Percentiles rank a stretch among this genome's conserved stretches.
These are phyloP conservation scores for Kryphioiulus occultus DNA, from an alignment of 2,888 invertebrate genomes.

Conservation along the genomic window DNA sequence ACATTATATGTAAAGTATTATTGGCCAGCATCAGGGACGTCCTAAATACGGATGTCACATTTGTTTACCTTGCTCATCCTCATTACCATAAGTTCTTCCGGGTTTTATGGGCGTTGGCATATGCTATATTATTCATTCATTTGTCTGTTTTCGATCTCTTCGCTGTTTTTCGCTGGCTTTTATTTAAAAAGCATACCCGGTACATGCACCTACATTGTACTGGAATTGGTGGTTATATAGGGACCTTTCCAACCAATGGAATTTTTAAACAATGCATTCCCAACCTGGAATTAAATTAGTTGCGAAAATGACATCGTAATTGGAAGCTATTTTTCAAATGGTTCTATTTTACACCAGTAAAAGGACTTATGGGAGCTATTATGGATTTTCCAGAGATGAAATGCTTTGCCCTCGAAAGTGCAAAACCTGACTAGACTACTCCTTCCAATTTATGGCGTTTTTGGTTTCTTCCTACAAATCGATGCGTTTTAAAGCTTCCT, in stretches of 20 bases:
- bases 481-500: background rate
- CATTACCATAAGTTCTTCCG: background rate
- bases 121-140: background rate
- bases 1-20: background rate
- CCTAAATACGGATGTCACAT: background rate
- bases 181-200: background rate
- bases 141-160: background rate
- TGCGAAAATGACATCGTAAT: background rate
- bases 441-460: slow-evolving; percentile 31
- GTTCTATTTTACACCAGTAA: background rate
- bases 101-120: background rate
- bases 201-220: background rate
- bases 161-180: background rate
- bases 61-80: background rate
- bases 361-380: background rate
- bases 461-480: slow-evolving; percentile 36
- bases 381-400: slow-evolving; percentile 4
- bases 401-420: background rate
- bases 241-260: background rate
- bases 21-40: background rate
- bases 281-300: background rate
- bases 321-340: background rate
- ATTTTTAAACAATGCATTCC: background rate
- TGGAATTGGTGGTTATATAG: background rate
- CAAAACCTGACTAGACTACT: slow-evolving; percentile 38